A percentile compares a stretch with the other conserved stretches of the same genome.
phyloP scores from a whole-genome alignment of 2,888 invertebrate species.

The Calliopum simillimum region DNA sequence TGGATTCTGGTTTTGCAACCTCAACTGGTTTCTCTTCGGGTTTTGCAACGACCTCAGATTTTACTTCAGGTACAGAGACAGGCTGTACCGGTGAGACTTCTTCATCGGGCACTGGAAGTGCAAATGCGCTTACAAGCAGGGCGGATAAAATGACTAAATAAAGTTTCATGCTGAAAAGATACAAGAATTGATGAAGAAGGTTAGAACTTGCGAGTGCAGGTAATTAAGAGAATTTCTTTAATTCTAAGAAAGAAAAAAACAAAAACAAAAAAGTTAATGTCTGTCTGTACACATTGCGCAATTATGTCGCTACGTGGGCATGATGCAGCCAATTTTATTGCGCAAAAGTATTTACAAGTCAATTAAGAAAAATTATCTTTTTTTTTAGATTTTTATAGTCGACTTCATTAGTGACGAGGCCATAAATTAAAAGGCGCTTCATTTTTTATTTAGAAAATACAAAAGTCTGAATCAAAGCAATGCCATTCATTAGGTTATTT shows the following conservation, averaged over 20 bases:
- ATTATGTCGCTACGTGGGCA: conserved; percentile 13
- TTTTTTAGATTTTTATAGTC: too few relatives aligned
- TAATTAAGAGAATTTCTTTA: not conserved
- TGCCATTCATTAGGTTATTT: conserved; percentile 11
- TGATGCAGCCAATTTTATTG: conserved; percentile 11
- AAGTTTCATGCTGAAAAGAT: conserved; percentile 59
- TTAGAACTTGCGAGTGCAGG: conserved; percentile 19
- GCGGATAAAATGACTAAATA: conserved; percentile 59
- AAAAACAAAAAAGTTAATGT: not conserved
- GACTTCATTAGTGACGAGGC: conserved; percentile 5
- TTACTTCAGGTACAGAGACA: conserved; percentile 50
- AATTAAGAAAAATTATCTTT: conserved; percentile 14
- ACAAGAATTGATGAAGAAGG: not conserved
- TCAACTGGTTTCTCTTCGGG: conserved; percentile 45
- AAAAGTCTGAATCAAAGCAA: not conserved
- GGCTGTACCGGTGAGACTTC: conserved; percentile 55
- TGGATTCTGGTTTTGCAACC: conserved; percentile 42
- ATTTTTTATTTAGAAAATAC: too few relatives aligned
- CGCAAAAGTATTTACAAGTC: conserved; percentile 12
- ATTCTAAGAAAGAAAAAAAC: not conserved
- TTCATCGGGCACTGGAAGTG: conserved; percentile 63
- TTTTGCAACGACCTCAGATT: conserved; percentile 47
- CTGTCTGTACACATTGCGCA: conserved; percentile 5
- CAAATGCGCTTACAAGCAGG: conserved; percentile 55
- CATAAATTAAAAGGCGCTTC: conserved; percentile 30